phyloP scores from a whole-genome alignment of 2,797 vertebrate species.

The Periophthalmus magnuspinnatus region DNA sequence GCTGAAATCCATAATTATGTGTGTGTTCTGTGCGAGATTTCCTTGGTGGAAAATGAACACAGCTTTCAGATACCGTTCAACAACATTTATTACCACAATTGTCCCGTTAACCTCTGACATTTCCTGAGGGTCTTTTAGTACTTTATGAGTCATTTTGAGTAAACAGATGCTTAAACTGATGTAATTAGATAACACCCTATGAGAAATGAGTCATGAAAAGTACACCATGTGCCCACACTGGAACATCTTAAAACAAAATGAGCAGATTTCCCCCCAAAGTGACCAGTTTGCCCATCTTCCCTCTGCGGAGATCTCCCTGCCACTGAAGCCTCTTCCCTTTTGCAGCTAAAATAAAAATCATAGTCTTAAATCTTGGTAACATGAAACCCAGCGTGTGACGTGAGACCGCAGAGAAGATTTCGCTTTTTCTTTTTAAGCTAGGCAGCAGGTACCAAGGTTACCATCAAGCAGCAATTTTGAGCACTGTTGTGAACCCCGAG shows the following conservation, averaged over 20 bases:
- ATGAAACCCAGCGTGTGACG: conserved; percentile 7
- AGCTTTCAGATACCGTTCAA: not conserved
- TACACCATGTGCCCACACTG: not conserved
- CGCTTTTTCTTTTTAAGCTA: not conserved
- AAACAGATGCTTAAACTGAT: not conserved
- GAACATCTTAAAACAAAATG: conserved; percentile 27
- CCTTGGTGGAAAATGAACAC: not conserved
- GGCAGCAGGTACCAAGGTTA: not conserved
- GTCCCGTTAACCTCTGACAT: not conserved
- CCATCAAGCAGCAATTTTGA: not conserved
- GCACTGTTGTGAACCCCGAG: not conserved
- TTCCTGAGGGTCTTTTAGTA: not conserved
- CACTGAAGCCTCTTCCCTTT: conserved; percentile 25
- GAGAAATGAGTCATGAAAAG: conserved; percentile 36
- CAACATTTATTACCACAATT: not conserved
- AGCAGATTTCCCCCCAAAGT: conserved; percentile 18
- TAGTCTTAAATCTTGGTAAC: conserved; percentile 15
- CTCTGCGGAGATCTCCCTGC: conserved; percentile 26
- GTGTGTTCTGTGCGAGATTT: not conserved
- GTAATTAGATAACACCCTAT: conserved; percentile 20
- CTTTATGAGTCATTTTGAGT: conserved; percentile 2
- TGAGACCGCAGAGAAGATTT: conserved; percentile 5
- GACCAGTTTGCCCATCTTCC: conserved; percentile 33
- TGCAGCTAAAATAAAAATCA: conserved; percentile 27
- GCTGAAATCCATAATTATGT: not conserved